Base-by-base conservation (phyloP, 2,888 invertebrate species). In the Blastobasis lacticolella region DNA sequence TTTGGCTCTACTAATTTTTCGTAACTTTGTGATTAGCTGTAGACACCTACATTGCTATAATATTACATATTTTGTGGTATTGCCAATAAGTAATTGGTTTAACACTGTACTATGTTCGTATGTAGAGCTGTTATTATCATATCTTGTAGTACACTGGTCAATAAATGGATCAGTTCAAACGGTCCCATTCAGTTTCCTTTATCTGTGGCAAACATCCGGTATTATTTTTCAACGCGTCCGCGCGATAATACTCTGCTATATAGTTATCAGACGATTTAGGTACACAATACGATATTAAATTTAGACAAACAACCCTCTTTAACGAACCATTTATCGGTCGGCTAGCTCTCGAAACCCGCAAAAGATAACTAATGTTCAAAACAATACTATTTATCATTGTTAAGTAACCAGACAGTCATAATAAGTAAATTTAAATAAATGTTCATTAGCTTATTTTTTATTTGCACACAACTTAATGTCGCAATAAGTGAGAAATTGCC, bases 181-280 rank as follows among this genome's bases (percentile, higher is more conserved):
- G 71, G 59, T 68, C 70, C 71, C 73, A 72, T 74, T 77, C 73
- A 78, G 72, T 71, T 73, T 71, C 71, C 74, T 80, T 81, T 84
- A 84, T 83, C 81, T 78, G 71, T 69, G 71, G 71, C 74, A 76
- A 78, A 80, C 81, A 83, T 82, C 82, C 83, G 83, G 81, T 72
- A 77, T 76, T 74, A 75, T 74, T 75, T 71, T 76, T 71, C 66
- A 74, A 71, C 65, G 65, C 66, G 62, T 68, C 66, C 67, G 64
- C 67, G 64, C 58, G 65, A 67, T 64, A 65, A 61, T 72, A 69
- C 68, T 67, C 65, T 57, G 66, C 63, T 66, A 46, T 45, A 63
- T 54, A 55, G 56, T 69, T 73, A 76, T 76, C 71, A 71, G 69
- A 70, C 70, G 68, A 71, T 70, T 70, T 62, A 60, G 64, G 66